phyloP scores from a whole-genome alignment of 2,113 vertebrate genomes.

The Lynx canadensis region DNA sequence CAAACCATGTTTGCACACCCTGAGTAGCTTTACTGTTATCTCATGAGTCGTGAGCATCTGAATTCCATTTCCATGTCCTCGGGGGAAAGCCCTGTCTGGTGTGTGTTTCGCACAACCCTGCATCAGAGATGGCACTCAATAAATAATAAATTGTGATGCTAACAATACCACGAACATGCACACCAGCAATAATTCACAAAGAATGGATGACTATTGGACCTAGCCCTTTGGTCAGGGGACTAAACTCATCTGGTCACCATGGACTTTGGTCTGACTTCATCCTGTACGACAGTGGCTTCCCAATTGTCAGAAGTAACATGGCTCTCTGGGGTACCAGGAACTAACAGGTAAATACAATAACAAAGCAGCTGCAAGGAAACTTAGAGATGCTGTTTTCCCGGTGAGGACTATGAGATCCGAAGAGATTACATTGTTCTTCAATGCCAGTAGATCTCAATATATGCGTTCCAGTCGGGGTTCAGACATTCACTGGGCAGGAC shows the following conservation, averaged over 20 bases:
- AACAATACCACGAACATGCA: neutral
- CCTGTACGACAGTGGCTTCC: neutral
- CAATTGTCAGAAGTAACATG: neutral
- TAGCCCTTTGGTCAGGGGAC: neutral
- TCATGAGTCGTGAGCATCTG: conserved; percentile 64
- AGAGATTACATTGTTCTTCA: neutral
- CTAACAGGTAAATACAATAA: neutral
- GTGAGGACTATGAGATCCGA: neutral
- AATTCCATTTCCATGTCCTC: conserved; percentile 72
- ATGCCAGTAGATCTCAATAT: neutral
- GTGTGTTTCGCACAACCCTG: conserved; percentile 11
- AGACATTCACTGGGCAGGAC: neutral
- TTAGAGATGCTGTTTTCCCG: neutral
- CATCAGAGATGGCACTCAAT: conserved; percentile 56
- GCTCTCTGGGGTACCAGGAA: neutral
- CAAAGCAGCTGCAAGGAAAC: neutral
- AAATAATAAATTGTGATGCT: conserved; percentile 69
- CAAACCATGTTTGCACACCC: conserved; percentile 11
- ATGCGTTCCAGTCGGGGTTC: neutral
- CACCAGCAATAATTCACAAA: conserved; percentile 37
- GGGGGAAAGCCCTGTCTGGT: conserved; percentile 43
- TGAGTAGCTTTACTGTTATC: conserved; percentile 52
- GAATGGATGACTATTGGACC: neutral
- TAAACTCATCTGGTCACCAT: neutral
- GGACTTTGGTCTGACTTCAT: neutral